Conservation (phyloP, 2,113 vertebrate genomes). For the Dipodomys spectabilis region DNA sequence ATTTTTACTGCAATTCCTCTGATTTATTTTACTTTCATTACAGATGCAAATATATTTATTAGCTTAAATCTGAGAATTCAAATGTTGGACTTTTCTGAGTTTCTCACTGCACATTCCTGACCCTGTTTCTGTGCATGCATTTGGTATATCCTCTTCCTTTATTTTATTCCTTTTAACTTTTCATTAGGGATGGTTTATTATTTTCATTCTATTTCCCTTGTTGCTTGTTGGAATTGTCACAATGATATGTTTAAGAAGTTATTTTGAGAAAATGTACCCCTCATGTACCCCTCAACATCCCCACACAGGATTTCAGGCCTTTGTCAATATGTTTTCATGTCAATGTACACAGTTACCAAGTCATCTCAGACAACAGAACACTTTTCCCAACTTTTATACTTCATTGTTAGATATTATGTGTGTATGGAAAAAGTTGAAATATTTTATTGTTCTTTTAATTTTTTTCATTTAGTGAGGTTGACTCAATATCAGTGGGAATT, state of each 20-base stretch:
- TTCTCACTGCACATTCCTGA: not conserved
- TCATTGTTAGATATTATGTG: not conserved
- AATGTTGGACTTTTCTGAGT: slow-evolving; percentile 34
- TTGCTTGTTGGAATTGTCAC: not conserved
- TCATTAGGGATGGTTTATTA: not conserved
- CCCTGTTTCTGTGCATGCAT: not conserved
- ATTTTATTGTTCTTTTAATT: too few species aligned
- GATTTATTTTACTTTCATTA: not conserved
- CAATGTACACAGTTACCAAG: not conserved
- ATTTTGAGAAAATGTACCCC: not conserved
- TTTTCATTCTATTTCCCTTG: not conserved
- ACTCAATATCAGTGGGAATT: not conserved
- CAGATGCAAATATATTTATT: slow-evolving; percentile 30
- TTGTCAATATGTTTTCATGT: not conserved
- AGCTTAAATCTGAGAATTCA: not conserved
- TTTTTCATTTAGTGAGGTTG: not conserved
- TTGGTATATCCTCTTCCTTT: not conserved
- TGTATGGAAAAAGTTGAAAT: not conserved
- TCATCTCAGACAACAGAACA: not conserved
- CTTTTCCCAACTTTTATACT: not conserved
- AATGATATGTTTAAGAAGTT: not conserved
- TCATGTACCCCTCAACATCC: not conserved
- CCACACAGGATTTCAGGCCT: not conserved
- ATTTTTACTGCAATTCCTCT: slow-evolving; percentile 38
- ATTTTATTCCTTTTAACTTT: slow-evolving; percentile 33